Evolutionary conservation across 2,113 vertebrate genomes (phyloP), one percentile per base, ranked within the genome.

Genomic region (Phocoena phocoena): DNA sequence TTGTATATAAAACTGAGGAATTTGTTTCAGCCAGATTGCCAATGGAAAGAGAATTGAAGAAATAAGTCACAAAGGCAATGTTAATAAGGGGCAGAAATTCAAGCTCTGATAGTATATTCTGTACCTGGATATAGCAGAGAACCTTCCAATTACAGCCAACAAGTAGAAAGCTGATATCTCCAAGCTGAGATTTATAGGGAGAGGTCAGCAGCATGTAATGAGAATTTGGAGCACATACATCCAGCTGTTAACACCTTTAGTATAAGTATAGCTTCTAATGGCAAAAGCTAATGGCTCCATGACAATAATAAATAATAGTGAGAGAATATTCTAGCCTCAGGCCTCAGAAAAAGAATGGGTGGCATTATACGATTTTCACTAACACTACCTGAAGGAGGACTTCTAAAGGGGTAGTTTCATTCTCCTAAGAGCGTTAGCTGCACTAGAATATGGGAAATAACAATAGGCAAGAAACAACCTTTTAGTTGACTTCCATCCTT

Each of bases 121-220:
- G 96, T 92, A 97, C 95, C 96, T 74, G 83, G 79, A 95, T 77
- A 97, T 85, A 92, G 95, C 90, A 73, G 60, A 95, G 96, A 98
- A 95, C 96, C 97, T 98, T 98, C 96, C 98, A 98, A 98, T 98
- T 98, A 98, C 92, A 92, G 71, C 83, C 96, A 97, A 95, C 89
- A 92, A 95, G 89, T 79, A 95, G 93, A 90, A 96, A 97, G 96
- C 96, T 94, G 95, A 74, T 97, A 97, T 97, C 83, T 97, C 90
- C 76, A 95, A 84, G 83, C 76, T 28, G 67, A 97, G 95, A 98
- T 97, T 98, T 97, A 98, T 95, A 97, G 92, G 60, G 28, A 92
- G 76, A 97, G 96, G 96, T 97, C 93, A 85, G 74, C 74, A 93
- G 93, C 93, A 76, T 67, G 65, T 98, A 97, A 98, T 98, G 97